Percentiles rank a stretch among this genome's conserved stretches.
phyloP scores from a whole-genome alignment of 2,888 invertebrate genomes.

The Drosophila aldrichi region DNA sequence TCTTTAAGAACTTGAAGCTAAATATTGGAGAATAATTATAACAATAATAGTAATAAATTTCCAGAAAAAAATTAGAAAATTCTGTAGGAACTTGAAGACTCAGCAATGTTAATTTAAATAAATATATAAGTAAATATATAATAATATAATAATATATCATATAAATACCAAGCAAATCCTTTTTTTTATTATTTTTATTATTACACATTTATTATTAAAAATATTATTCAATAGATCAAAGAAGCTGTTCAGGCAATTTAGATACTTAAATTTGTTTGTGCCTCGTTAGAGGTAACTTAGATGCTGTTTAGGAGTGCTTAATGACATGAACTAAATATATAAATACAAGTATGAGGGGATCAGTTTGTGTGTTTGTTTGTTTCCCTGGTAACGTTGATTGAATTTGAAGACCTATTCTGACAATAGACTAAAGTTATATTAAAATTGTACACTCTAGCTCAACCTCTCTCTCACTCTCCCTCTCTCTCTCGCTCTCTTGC shows the following conservation, averaged over 20 bases:
- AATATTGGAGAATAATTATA: too few relatives aligned
- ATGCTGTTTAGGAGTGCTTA: not conserved
- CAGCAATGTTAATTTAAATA: not conserved
- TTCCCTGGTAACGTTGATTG: not conserved
- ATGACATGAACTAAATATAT: not conserved
- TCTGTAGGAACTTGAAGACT: not conserved
- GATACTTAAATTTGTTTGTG: not conserved
- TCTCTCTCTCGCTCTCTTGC: not conserved
- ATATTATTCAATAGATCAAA: not conserved
- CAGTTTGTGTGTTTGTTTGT: not conserved
- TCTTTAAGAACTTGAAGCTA: not conserved
- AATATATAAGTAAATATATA: too few relatives aligned
- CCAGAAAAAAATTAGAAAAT: too few relatives aligned
- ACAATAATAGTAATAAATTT: too few relatives aligned
- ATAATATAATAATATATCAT: too few relatives aligned
- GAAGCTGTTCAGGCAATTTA: not conserved
- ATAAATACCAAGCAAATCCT: too few relatives aligned
- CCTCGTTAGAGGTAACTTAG: not conserved
- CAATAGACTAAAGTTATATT: not conserved
- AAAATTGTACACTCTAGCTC: not conserved
- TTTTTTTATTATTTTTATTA: too few relatives aligned
- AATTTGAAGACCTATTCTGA: not conserved
- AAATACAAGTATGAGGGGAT: not conserved
- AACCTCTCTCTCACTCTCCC: not conserved
- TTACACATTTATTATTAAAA: too few relatives aligned